Conservation (phyloP, 2,113 vertebrate species). For the Craseonycteris thonglongyai region DNA sequence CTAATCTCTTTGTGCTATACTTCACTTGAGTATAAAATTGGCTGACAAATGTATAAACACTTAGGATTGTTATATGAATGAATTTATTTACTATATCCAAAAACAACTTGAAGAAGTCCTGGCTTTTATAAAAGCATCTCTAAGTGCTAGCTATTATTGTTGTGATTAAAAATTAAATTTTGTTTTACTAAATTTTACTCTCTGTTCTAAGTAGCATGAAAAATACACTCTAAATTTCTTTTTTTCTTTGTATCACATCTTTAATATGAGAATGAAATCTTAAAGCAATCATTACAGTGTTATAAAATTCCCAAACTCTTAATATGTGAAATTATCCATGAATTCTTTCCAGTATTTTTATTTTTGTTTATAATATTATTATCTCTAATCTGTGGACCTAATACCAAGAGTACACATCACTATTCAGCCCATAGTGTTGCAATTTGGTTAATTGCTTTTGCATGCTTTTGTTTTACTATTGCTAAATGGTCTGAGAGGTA, state of each 20-base stretch:
- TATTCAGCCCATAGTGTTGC: accelerated
- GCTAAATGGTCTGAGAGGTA: neutral
- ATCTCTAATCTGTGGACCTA: neutral
- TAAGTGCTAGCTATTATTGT: neutral
- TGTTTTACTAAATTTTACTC: neutral
- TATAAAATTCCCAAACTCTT: neutral
- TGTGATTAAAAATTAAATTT: neutral
- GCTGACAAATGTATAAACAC: neutral
- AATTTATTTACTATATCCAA: neutral
- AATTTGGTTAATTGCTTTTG: neutral
- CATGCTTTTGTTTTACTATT: neutral
- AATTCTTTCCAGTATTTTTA: neutral
- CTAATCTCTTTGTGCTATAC: neutral
- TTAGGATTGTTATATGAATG: neutral
- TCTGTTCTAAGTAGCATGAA: neutral
- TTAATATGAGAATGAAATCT: neutral
- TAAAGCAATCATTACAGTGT: neutral
- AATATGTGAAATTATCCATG: neutral
- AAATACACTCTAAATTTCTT: neutral
- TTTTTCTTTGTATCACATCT: neutral
- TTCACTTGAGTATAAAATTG: neutral
- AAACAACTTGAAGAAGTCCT: neutral
- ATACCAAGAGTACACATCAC: neutral
- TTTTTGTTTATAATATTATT: neutral
- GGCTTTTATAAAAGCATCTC: neutral